Base-by-base conservation (phyloP, 1,140 invertebrate genomes). In the Trichogramma pretiosum region DNA sequence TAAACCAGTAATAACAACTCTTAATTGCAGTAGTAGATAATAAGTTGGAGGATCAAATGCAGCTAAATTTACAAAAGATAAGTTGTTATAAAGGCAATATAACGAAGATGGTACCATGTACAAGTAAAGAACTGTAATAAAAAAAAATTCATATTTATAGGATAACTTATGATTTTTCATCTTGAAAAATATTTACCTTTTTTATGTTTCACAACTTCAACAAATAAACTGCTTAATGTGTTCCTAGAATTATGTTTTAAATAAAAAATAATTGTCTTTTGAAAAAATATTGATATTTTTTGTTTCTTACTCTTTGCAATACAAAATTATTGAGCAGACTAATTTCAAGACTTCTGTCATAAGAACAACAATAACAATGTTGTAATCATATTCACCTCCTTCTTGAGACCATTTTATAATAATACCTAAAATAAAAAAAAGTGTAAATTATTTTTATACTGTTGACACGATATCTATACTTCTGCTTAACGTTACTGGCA, bases 61-160 rank as follows among this genome's bases (percentile, higher is more conserved):
- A 16, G 85, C 82, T 50, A 97, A 72, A 74, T 95, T 96, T 17
- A 89, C 77, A 73, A 94, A 98, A 10, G 90, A 81, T 55, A 98
- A 75, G 73, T 96, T 96, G 64, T 98, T 97, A 70, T 97, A 97
- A 3, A 96, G 72, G 62, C 90, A 94, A 65, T 98, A 98, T 22
- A 96, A 71, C 56, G 87, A 77, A 5, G 92, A 85, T 34, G 93
- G 93, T 44, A 96, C 79, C 72, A 93, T 86, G 62, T 98, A 98
- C 16, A 92, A 63, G n/a, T 79, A 53, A 48, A 93, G 68, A 8
- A 94, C 80, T 82, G 64, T 50, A n/a, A 8, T 5, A 7, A 5
- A 28, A 28, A 28, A 28, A n/a, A n/a, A n/a, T n/a, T n/a, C n/a
- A n/a, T n/a, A n/a, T n/a, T n/a, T n/a, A n/a, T n/a, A n/a, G n/a